Evolutionary conservation across 2,797 vertebrate species (phyloP).

Genomic region (Poecilia gillii): DNA sequence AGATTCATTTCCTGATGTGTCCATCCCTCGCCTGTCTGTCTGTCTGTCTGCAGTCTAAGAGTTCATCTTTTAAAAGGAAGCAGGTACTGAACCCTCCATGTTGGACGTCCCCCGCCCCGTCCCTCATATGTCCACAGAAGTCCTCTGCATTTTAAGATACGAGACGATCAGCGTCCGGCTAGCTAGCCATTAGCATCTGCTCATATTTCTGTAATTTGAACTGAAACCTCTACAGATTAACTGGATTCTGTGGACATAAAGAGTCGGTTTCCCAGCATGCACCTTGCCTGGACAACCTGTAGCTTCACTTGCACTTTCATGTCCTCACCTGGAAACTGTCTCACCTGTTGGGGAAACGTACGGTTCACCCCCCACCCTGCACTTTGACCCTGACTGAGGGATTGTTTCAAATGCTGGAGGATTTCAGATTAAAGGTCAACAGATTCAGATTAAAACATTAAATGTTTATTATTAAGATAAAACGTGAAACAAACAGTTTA

Average conservation of each 20-base stretch:
- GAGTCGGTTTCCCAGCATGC: conserved; percentile 74
- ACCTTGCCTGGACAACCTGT: conserved; percentile 50
- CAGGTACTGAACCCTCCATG: conserved; percentile 85
- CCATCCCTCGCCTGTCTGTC: conserved; percentile 38
- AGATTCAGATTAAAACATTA: not conserved
- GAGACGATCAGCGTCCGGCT: not conserved
- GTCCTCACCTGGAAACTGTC: conserved; percentile 6
- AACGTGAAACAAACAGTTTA: not conserved
- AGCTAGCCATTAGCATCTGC: not conserved
- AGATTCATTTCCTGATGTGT: conserved; percentile 17
- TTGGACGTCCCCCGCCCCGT: not conserved
- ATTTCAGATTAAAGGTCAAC: not conserved
- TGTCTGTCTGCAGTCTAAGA: conserved; percentile 82
- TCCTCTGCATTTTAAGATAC: not conserved
- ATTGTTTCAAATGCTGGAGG: not conserved
- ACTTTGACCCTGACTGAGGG: not conserved
- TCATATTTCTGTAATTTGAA: not conserved
- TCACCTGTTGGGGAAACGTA: not conserved
- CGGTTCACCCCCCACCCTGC: not conserved
- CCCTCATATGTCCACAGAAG: conserved; percentile 19
- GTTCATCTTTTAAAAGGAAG: conserved; percentile 88
- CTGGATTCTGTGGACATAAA: conserved; percentile 21
- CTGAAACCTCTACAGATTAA: not conserved
- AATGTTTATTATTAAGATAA: not conserved
- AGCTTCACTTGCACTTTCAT: conserved; percentile 11